A percentile compares a stretch with the other conserved stretches of the same genome.
Conservation (phyloP, 35 echinoderm and acorn worm genomes). For the Lytechinus pictus region DNA sequence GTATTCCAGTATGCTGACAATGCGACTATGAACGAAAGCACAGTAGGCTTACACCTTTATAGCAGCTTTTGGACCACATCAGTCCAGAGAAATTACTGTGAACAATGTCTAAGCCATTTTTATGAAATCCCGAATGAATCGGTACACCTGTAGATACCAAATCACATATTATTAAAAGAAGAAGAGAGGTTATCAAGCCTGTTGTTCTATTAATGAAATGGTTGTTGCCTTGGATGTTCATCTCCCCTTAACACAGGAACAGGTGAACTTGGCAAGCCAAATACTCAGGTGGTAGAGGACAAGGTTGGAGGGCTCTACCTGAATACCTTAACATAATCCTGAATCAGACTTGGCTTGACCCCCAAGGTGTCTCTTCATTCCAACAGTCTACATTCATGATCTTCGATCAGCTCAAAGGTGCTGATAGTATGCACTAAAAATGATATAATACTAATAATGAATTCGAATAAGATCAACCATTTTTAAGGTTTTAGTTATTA, state of each 20-base stretch:
- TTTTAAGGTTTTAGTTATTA: not conserved
- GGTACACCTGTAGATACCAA: no score
- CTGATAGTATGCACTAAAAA: not conserved
- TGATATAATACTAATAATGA: not conserved
- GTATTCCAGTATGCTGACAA: no score
- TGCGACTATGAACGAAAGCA: no score
- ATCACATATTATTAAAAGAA: not conserved
- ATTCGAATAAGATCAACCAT: not conserved
- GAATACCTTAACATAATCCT: not conserved
- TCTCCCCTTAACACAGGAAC: not conserved
- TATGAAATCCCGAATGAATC: not conserved
- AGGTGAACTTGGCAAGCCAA: not conserved
- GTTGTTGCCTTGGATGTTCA: not conserved
- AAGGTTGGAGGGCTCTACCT: slow-evolving; percentile 7
- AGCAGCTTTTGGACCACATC: no score
- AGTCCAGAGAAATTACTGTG: no score
- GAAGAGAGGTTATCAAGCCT: not conserved
- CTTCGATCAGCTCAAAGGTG: not conserved
- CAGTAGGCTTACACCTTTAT: no score
- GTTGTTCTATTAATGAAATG: not conserved
- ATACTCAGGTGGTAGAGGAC: not conserved
- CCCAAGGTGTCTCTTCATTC: not conserved
- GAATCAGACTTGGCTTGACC: not conserved
- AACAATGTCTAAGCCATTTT: not conserved
- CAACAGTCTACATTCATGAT: not conserved